Base-by-base conservation (phyloP, 2,113 vertebrate species). In the Patagioenas fasciata region DNA sequence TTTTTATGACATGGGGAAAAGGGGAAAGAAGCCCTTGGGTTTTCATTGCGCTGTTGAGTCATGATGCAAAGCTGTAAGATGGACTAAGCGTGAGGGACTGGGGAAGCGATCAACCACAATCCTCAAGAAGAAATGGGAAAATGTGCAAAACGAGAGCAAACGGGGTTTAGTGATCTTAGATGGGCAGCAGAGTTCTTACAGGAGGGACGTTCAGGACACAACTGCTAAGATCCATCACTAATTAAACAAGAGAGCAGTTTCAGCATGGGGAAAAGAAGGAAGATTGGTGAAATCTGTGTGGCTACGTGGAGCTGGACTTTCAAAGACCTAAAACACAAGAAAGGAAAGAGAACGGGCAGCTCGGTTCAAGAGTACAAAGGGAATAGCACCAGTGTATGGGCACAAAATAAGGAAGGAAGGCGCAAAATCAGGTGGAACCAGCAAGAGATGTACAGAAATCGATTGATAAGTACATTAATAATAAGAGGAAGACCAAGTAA, bases 401-500 rank as follows among this genome's bases (percentile, higher is more conserved):
- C 40, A 40, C 20, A n/a, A 53, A 80, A 69, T 17, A 23, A n/a
- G 21, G 61, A 65, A 54, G 28, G 20, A 44, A 62, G n/a, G 56
- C 60, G n/a, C 72, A 78, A 90, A 86, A 62, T 40, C 66, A 47
- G 71, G 13, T 84, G 54, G 80, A 91, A 86, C 26, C 48, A 80
- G 80, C 64, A 67, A 51, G 72, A 93, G 85, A 71, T 17, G 1
- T 9, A 12, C 13, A 62, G 94, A 80, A 91, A 78, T 84, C 12
- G 69, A 62, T 51, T n/a, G 92, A 21, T 51, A 44, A 88, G 88
- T 42, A 8, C 75, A 7, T 93, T 17, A 84, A 83, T 44, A 88
- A 67, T 53, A n/a, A 81, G 86, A 81, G 51, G 86, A 91, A n/a
- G 83, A 80, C 88, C 83, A 73, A 84, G 69, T 40, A 67, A 17